A percentile compares a stretch with the other conserved stretches of the same genome.
Conservation (phyloP, 30 jellyfish, hydroid and myxozoan species). For the Nemopilema nomurai region DNA sequence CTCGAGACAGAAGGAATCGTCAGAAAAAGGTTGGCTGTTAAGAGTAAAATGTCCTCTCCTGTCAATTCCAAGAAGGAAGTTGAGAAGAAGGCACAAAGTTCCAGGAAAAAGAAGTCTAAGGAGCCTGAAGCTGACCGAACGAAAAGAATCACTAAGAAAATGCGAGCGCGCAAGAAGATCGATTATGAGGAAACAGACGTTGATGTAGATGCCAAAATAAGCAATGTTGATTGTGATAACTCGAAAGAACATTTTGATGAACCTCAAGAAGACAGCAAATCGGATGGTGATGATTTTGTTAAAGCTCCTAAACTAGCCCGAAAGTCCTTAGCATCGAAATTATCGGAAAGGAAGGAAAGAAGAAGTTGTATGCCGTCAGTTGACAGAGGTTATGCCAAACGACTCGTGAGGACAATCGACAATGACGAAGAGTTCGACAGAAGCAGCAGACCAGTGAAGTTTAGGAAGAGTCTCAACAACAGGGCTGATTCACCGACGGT, state of each 20-base stretch:
- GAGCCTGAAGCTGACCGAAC: background rate
- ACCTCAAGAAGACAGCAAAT: constrained; percentile 15
- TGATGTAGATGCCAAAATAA: constrained; percentile 5
- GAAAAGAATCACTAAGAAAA: background rate
- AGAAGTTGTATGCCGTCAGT: constrained; percentile 38
- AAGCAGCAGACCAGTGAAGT: constrained; percentile 44
- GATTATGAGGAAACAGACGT: constrained; percentile 24
- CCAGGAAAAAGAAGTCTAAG: background rate
- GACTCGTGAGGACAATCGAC: constrained; percentile 37
- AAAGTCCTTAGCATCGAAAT: constrained; percentile 22
- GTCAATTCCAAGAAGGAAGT: background rate
- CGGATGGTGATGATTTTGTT: constrained; percentile 27
- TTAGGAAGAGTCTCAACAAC: constrained; percentile 2
- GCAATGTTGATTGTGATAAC: background rate
- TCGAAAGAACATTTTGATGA: constrained; percentile 1
- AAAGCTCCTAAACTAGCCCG: constrained; percentile 7
- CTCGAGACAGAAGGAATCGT: background rate
- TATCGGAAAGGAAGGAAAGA: constrained; percentile 13
- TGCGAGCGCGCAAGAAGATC: constrained; percentile 11
- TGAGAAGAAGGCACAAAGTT: background rate
- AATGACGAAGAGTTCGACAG: constrained; percentile 58
- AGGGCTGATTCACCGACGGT: constrained; percentile 23
- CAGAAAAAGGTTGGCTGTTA: background rate
- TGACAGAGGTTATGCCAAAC: constrained; percentile 22
- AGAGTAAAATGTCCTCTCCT: background rate